Base-by-base conservation (phyloP, 2,797 vertebrate species). In the Xenopus petersii region DNA sequence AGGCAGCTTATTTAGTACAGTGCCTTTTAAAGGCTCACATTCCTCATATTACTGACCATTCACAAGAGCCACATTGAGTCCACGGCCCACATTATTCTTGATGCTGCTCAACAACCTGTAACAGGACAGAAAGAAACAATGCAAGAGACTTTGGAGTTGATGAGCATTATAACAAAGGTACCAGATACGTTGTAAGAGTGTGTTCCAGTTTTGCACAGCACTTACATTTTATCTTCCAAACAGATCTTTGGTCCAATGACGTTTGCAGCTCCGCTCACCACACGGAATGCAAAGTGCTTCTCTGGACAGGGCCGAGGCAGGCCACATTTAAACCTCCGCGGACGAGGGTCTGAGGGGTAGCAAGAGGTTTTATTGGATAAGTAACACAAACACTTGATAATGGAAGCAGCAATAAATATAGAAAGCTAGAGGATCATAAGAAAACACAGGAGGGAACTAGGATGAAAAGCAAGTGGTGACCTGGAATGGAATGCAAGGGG, bases 221-320 rank as follows among this genome's bases (percentile, higher is more conserved):
- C 93, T 94, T 86, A 97, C 95, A 96, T 95, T 89, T 92, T 93
- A 79, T 98, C 95, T 80, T 98, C 95, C 48, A 98, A 87, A 85
- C 96, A 98, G 85, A 98, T 93, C 88, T 95, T 96, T 71, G 96
- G 96, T 15, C 95, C 95, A 0, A 97, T 95, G 82, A 98, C 95
- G 0, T 97, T 98, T 70, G 96, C 95, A 65, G 96, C 94, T 21
- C 96, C 96, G 4, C 95, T 96, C 70, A 94, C 91, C 65, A 98
- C 59, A 12, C 94, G 94, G 87, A 98, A 97, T 12, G 95, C 94
- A 42, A 98, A 88, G 82, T 97, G 94, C 78, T 95, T 94, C 12
- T 92, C 84, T 0, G 96, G 96, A 83, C 96, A 98, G 0, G 94
- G 92, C 60, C 92, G 93, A 0, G 92, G 93, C 47, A 98, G 91